A percentile compares a stretch with the other conserved stretches of the same genome.
These are phyloP conservation scores for Callipepla californica DNA, from an alignment of 2,113 vertebrate species.

Conservation along the genomic window DNA sequence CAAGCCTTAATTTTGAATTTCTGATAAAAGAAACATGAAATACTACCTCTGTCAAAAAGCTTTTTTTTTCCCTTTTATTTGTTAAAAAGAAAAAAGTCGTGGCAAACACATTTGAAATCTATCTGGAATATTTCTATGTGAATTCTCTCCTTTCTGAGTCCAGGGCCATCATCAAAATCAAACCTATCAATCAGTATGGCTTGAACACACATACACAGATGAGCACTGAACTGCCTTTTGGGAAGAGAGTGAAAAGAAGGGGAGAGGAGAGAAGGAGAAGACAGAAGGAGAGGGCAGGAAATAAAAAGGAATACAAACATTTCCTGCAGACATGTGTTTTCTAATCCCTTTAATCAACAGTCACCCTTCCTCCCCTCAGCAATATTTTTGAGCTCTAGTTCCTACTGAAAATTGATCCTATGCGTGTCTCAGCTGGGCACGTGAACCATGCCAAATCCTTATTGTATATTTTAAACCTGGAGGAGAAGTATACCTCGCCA, in stretches of 20 bases:
- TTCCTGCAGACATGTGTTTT: background rate
- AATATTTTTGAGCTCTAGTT: background rate
- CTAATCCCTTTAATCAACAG: background rate
- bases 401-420: background rate
- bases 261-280: background rate
- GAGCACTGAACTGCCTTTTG: background rate
- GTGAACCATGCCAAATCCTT: background rate
- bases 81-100: background rate
- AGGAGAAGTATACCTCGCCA: background rate
- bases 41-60: background rate
- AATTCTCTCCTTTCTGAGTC: background rate
- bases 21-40: background rate
- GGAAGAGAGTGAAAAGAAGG: background rate
- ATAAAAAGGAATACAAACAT: background rate
- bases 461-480: background rate
- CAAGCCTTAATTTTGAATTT: background rate
- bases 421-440: background rate
- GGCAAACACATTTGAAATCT: background rate
- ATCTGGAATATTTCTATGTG: background rate
- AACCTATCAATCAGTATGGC: background rate
- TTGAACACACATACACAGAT: rapidly evolving
- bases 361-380: background rate
- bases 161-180: background rate
- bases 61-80: rapidly evolving
- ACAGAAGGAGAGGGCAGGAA: background rate